Base-by-base conservation (phyloP, 1,140 invertebrate species). In the Neodiprion fabricii region DNA sequence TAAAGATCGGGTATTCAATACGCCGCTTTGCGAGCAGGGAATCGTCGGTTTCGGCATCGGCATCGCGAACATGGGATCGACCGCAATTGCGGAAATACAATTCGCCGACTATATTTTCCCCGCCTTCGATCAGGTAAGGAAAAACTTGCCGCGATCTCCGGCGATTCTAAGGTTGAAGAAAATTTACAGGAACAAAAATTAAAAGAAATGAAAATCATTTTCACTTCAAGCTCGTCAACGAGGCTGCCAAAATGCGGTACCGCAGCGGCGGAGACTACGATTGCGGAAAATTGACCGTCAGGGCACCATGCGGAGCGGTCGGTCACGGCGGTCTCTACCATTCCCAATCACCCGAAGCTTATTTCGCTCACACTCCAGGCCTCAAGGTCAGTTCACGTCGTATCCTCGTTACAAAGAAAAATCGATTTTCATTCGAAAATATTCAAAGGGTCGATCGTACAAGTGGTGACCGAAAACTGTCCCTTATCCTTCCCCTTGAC, bases 61-160 rank as follows among this genome's bases (percentile, higher is more conserved):
- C 11, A 87, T 97, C 21, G 98, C 98, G 0, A 94, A 92, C 8
- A 90, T 92, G 1, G 98, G 98, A 11, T 90, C 95, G 0, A 99
- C 96, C 2, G 96, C 98, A 0, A 97, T 99, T 76, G 98, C 98
- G 17, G 98, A 99, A 91, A 99, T 99, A 83, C 99, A 99, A 89
- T 99, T 99, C 91, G 98, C 97, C 9, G 99, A 99, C 90, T 99
- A 99, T 82, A 99, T 99, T 78, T 99, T 96, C 85, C 98, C 99
- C 17, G 98, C 98, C 1, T 99, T 99, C 89, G 99, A 99, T 91
- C 98, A 99, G 91, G 96, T 97, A 82, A 71, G 9, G 49, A 49
- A 53, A 11, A 71, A 66, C 65, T 17, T 66, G 69, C 23, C 23
- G 23, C 69, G 47, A 5, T 14, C 12, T 70, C 23, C 47, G 1